phyloP scores from a whole-genome alignment of 1,140 invertebrate genomes.

The Stegodyphus mimosarum region DNA sequence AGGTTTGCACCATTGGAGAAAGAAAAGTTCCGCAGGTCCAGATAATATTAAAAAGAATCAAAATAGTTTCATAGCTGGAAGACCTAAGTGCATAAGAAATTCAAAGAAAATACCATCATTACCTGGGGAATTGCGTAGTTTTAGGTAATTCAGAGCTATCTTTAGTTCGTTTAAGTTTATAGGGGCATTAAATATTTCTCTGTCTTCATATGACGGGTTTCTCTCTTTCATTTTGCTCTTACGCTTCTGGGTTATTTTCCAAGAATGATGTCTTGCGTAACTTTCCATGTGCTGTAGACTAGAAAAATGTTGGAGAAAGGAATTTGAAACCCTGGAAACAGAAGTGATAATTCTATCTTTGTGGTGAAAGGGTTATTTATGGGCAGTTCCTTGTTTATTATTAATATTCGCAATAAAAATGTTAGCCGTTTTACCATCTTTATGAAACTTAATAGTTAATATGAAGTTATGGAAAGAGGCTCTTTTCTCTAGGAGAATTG shows the following conservation, averaged over 20 bases:
- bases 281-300: neutral
- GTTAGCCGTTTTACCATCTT: neutral
- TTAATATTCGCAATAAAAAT: neutral
- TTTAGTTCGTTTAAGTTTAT: neutral
- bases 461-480: slow-evolving; percentile 9
- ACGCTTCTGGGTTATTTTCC: neutral
- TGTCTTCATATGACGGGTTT: neutral
- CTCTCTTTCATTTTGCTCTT: slow-evolving; percentile 2
- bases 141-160: neutral
- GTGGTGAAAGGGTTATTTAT: slow-evolving; percentile 3
- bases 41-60: neutral
- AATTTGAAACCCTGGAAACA: neutral
- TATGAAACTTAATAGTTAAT: slow-evolving; percentile 2
- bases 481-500: neutral
- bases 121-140: neutral
- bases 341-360: slow-evolving; percentile 1
- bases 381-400: neutral
- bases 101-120: neutral
- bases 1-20: slow-evolving; percentile 9
- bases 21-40: neutral
- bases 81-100: slow-evolving; percentile 7
- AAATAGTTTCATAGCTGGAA: neutral
- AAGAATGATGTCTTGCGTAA: neutral
- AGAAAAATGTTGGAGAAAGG: slow-evolving; percentile 18
- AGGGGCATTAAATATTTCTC: neutral